Conservation (phyloP, 2,888 invertebrate species). For the Patella ulyssiponensis region DNA sequence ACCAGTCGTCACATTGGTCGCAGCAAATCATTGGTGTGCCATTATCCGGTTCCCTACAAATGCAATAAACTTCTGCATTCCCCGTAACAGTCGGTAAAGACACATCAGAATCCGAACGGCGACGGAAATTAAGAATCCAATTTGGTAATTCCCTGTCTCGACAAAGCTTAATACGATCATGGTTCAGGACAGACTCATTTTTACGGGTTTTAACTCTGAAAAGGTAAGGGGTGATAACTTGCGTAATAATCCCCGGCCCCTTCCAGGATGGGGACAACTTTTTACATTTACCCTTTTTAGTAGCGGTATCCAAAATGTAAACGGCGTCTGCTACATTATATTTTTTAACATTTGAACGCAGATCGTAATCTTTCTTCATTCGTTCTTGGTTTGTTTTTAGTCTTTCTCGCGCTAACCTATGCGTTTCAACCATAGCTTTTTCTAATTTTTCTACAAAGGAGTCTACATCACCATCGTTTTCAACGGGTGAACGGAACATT, state of each 20-base stretch:
- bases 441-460: not conserved
- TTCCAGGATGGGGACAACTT: constrained; percentile 31
- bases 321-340: not conserved
- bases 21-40: too few species aligned
- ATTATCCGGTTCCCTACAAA: too few species aligned
- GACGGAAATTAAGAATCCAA: constrained; percentile 15
- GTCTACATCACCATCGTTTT: too few species aligned
- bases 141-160: constrained; percentile 19
- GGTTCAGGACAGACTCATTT: constrained; percentile 16
- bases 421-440: not conserved
- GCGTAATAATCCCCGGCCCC: constrained; percentile 30
- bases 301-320: not conserved
- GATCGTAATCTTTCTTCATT: constrained; percentile 13
- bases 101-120: too few species aligned
- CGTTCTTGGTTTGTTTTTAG: constrained; percentile 1
- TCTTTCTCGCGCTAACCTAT: not conserved
- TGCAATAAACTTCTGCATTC: too few species aligned
- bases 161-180: constrained; percentile 31
- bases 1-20: too few species aligned
- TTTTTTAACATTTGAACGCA: not conserved
- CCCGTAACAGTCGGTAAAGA: too few species aligned
- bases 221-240: constrained; percentile 22
- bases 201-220: constrained; percentile 22
- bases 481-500: too few species aligned
- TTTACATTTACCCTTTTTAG: constrained; percentile 21